A percentile compares a stretch with the other conserved stretches of the same genome.
phyloP scores from a whole-genome alignment of 2,113 vertebrate genomes.

The Hippolais icterina region DNA sequence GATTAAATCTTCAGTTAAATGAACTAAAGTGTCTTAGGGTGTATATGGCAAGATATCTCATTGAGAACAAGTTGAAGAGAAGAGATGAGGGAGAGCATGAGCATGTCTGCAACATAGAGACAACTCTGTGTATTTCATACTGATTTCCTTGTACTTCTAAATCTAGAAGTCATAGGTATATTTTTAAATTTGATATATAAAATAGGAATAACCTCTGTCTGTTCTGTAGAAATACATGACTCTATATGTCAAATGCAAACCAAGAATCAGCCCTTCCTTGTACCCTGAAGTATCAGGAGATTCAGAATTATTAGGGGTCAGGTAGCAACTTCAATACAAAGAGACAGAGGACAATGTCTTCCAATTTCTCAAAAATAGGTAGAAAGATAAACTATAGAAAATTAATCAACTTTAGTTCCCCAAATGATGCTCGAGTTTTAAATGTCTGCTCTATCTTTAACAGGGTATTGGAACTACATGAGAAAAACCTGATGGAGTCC shows the following conservation, averaged over 20 bases:
- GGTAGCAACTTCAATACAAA: not conserved
- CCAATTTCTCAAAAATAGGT: not conserved
- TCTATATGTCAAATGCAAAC: not conserved
- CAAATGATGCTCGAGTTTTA: not conserved
- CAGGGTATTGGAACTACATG: not conserved
- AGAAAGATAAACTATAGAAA: not conserved
- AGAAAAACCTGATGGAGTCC: not conserved
- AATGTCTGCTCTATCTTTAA: not conserved
- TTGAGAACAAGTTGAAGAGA: not conserved
- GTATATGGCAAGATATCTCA: not conserved
- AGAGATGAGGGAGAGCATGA: not conserved
- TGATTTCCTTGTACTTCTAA: not conserved
- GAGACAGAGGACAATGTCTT: not conserved
- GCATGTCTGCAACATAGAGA: not conserved
- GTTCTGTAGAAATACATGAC: not conserved
- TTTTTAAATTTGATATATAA: not conserved
- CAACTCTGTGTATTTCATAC: not conserved
- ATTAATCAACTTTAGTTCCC: not conserved
- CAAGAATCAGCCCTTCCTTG: not conserved
- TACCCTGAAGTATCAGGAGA: not conserved
- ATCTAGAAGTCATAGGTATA: not conserved
- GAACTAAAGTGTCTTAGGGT: slow-evolving; percentile 10
- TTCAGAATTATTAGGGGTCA: not conserved
- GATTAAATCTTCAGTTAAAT: slow-evolving; percentile 60
- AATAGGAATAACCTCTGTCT: not conserved